Base-by-base conservation (phyloP, 2,113 vertebrate genomes). In the Oreotrochilus melanogaster region DNA sequence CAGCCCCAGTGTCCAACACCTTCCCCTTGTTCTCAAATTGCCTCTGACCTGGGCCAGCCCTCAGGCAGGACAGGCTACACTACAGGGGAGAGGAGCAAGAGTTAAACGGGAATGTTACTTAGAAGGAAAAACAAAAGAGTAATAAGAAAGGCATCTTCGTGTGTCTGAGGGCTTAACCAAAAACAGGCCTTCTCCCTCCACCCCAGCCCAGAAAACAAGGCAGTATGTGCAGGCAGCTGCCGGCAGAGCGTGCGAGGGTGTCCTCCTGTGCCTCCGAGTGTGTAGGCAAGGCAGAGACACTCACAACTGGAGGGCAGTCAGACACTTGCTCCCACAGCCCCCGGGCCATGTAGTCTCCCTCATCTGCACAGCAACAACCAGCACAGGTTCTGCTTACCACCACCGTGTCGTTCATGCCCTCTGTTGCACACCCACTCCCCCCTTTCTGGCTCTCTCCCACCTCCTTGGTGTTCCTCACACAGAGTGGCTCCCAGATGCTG, bases 91-190 rank as follows among this genome's bases (percentile, higher is more conserved):
- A 74, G 79, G n/a, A 82, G 74, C 70, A 96, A 96, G 97, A 97
- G 97, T 97, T 98, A 98, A 98, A 96, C 85, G 48, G 89, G 94
- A 97, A 94, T 17, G 13, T 94, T 95, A 91, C 96, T 97, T 84
- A 93, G 95, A 96, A 97, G 89, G 72, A 88, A 98, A 98, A 98
- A 97, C 97, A 97, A 88, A 89, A 96, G 95, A 97, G 95, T 98
- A 97, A 98, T 96, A 93, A 95, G 97, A 98, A 98, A 97, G 97
- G 97, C 97, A 98, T 98, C 95, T 96, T 96, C 13, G 75, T 98
- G 93, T 97, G 97, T 98, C 96, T 33, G 16, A 94, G 90, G 81
- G 62, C 91, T 97, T 98, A 98, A 98, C 95, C 42, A 5, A 96
- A 98, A 98, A 95, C 97, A 98, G 97, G 97, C 93, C 86, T 96